These are phyloP conservation scores for roundworm (Caenorhabditis elegans) DNA, from an alignment of 1,140 invertebrate genomes.

Conservation along the genomic window DNA sequence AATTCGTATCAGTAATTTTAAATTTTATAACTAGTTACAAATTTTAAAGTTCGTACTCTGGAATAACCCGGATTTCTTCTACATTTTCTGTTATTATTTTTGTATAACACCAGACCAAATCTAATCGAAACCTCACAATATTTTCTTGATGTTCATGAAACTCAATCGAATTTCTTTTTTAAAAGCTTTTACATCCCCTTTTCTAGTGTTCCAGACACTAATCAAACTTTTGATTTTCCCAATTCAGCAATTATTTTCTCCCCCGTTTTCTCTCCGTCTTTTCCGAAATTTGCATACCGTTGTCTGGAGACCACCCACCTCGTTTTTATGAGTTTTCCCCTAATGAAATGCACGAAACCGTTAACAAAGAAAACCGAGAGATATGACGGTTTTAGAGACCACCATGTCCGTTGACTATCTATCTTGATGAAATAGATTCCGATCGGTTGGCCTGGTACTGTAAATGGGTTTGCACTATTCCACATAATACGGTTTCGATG, in stretches of 20 bases:
- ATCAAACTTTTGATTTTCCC: background rate
- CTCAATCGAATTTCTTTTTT: too few species aligned
- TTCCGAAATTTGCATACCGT: background rate
- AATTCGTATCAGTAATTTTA: too few species aligned
- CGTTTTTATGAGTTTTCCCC: background rate
- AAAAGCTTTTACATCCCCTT: background rate
- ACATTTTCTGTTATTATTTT: too few species aligned
- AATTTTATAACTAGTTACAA: too few species aligned
- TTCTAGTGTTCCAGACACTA: background rate
- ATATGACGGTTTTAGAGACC: constrained; percentile 17
- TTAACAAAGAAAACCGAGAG: background rate
- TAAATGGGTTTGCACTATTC: constrained; percentile 2
- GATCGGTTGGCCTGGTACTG: background rate
- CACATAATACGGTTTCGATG: constrained; percentile 24
- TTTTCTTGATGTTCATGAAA: too few species aligned
- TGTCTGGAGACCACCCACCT: background rate
- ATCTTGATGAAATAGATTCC: background rate
- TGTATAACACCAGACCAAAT: too few species aligned
- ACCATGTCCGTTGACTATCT: background rate
- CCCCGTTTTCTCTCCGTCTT: background rate
- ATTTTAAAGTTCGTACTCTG: too few species aligned
- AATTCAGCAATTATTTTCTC: background rate
- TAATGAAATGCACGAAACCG: constrained; percentile 16
- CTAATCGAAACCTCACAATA: too few species aligned
- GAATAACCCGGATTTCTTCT: too few species aligned